A percentile compares a stretch with the other conserved stretches of the same genome.
These are phyloP conservation scores for Heterocephalus glaber DNA, from an alignment of 2,113 vertebrate genomes.

Conservation along the genomic window DNA sequence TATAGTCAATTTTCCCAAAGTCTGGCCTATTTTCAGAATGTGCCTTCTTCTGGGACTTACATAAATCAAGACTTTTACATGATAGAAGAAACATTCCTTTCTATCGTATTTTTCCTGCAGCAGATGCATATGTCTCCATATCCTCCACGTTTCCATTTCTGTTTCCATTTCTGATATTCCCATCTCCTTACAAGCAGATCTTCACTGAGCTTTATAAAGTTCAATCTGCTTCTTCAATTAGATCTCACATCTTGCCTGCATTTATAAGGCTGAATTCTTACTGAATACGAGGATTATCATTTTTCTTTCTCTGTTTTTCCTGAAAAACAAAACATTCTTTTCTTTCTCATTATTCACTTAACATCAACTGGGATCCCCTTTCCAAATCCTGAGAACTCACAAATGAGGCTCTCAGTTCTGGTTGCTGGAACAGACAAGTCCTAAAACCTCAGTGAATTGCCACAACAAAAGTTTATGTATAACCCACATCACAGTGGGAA, in stretches of 20 bases:
- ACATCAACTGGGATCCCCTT: not conserved
- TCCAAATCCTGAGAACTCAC: not conserved
- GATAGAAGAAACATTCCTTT: not conserved
- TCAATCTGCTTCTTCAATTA: constrained; percentile 64
- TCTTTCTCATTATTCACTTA: not conserved
- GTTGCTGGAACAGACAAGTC: not conserved
- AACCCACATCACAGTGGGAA: not conserved
- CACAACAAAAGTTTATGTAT: not conserved
- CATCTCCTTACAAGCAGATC: constrained; percentile 41
- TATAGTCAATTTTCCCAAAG: not conserved
- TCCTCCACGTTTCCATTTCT: constrained; percentile 48
- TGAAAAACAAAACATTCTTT: not conserved
- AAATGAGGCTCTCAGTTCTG: not conserved
- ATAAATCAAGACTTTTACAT: constrained; percentile 6
- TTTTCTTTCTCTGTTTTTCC: constrained; percentile 25
- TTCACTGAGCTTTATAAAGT: constrained; percentile 56
- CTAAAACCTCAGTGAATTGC: not conserved
- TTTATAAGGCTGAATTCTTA: not conserved
- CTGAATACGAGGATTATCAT: not conserved
- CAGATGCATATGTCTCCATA: constrained; percentile 44
- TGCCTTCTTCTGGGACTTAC: constrained; percentile 4
- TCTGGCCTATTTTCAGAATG: not conserved
- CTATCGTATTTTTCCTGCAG: not conserved
- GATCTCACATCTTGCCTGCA: constrained; percentile 7
- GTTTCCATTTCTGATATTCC: constrained; percentile 45